Conservation (phyloP, 2,797 vertebrate genomes). For the Enteromius anoplus region DNA sequence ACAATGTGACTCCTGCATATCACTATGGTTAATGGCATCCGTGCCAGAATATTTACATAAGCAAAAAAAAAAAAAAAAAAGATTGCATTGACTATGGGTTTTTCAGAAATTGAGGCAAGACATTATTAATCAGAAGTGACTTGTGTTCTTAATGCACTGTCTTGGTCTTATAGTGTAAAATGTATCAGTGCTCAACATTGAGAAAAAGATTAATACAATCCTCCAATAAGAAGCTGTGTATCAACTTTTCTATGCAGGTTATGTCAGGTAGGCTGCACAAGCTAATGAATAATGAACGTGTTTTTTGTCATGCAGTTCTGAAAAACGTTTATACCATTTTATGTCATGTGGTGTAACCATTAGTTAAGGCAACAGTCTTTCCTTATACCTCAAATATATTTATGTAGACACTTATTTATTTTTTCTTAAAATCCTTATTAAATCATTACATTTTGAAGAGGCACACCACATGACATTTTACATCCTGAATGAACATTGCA, state of each 20-base stretch:
- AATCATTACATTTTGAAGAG: not conserved
- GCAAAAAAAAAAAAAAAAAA: not conserved
- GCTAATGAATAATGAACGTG: not conserved
- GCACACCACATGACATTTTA: not conserved
- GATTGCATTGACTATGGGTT: not conserved
- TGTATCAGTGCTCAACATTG: not conserved
- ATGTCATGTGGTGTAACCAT: not conserved
- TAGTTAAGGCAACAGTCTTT: not conserved
- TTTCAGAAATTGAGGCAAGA: not conserved
- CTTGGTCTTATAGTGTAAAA: not conserved
- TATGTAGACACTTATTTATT: not conserved
- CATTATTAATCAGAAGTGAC: not conserved
- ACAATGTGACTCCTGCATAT: not conserved
- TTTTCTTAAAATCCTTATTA: not conserved
- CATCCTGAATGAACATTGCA: not conserved
- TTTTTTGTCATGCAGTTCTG: not conserved
- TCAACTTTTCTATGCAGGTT: not conserved
- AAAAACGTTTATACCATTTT: not conserved
- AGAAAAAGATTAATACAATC: not conserved
- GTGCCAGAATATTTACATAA: conserved; percentile 5
- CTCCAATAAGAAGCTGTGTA: not conserved
- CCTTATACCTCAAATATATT: not conserved
- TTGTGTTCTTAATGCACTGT: not conserved
- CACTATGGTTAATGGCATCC: not conserved
- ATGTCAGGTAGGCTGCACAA: not conserved